phyloP scores from a whole-genome alignment of 2,888 invertebrate genomes.

The Limenitis camilla region DNA sequence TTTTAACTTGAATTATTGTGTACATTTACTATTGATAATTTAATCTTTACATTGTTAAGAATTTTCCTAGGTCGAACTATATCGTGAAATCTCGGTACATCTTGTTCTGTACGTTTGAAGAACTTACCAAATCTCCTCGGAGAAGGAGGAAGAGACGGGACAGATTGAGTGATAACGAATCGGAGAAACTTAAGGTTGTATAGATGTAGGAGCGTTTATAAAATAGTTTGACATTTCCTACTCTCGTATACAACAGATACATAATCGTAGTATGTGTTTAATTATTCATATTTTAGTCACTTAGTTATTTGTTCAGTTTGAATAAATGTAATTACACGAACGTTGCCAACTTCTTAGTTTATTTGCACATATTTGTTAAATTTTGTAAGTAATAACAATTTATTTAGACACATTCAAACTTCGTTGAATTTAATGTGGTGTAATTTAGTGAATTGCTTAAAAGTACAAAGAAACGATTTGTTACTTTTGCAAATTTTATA shows the following conservation, averaged over 20 bases:
- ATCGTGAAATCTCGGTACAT: conserved; percentile 10
- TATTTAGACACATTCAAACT: conserved; percentile 66
- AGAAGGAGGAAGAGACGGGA: conserved; percentile 1
- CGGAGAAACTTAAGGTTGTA: conserved; percentile 44
- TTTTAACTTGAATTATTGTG: conserved; percentile 19
- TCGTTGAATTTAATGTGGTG: conserved; percentile 68
- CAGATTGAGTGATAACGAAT: background rate
- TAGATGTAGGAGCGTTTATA: conserved; percentile 25
- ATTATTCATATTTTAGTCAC: conserved; percentile 68
- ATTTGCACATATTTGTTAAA: conserved; percentile 73
- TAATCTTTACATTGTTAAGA: conserved; percentile 23
- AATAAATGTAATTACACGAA: conserved; percentile 65
- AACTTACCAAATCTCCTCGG: conserved; percentile 14
- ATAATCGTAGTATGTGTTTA: conserved; percentile 51
- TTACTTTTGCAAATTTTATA: conserved; percentile 84
- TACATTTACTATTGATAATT: conserved; percentile 20
- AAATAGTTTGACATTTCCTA: conserved; percentile 40
- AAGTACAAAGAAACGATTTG: conserved; percentile 81
- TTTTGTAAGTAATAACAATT: conserved; percentile 68
- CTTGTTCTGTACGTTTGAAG: conserved; percentile 5
- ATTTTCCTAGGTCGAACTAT: conserved; percentile 22
- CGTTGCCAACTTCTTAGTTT: conserved; percentile 72
- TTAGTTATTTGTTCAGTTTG: conserved; percentile 68
- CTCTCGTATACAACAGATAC: conserved; percentile 35
- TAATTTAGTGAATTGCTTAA: conserved; percentile 79